Evolutionary conservation across 1,140 invertebrate genomes (phyloP), one percentile per base, ranked within the genome.

Genomic region (Cydia pomonella): DNA sequence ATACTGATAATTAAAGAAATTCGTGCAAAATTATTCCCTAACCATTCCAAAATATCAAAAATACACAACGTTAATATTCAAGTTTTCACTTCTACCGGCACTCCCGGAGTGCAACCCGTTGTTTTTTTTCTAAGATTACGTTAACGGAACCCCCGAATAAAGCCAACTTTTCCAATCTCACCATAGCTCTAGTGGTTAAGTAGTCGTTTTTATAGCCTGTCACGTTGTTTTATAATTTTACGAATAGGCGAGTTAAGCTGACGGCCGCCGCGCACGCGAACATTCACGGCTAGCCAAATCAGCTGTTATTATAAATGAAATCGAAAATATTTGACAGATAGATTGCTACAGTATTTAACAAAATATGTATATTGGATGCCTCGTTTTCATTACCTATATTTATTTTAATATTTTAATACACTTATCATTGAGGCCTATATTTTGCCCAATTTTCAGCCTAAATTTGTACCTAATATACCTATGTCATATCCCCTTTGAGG

Each of bases 221-320:
- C 29, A 6, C 33, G 6, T 69, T 69, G 64, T 38, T 69, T 69
- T 41, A 41, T 69, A 69, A 69, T 69, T 69, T 69, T 27, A 69
- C 64, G 29, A 69, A 69, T 69, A 27, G 33, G 16, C 29, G 29
- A 69, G 64, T 38, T 69, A 38, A 38, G 6, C 27, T 69, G 29
- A 69, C 64, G 64, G 33, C n/a, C n/a, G 27, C 9, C 7, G 27
- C 33, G 29, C 64, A 69, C 64, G 64, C 64, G 27, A 69, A n/a
- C 63, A n/a, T 9, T 66, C 29, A 13, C 29, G 2, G 63, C 33
- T 18, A 18, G 10, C 0, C 64, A 13, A 33, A 33, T 69, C 64
- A 38, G 47, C 63, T 33, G 63, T 66, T 10, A 23, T 10, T 41
- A 21, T 10, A 59, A 59, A 21, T 59, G 7, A 53, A 18, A 53